Conservation (phyloP, 1,140 invertebrate genomes). For the Radopholus similis region DNA sequence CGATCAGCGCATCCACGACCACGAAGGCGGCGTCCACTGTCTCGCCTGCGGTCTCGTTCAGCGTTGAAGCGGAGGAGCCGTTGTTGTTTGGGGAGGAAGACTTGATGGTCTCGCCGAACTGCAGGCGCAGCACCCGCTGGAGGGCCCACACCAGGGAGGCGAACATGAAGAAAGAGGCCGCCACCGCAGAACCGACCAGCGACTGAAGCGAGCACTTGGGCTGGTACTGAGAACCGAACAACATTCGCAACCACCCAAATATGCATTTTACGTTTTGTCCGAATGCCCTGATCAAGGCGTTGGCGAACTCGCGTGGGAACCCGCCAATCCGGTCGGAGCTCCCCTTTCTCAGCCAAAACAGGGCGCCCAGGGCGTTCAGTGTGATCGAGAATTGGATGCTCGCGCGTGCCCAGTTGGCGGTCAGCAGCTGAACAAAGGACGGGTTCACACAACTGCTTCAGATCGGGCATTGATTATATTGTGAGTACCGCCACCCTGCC, state of each 20-base stretch:
- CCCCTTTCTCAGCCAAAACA: slow-evolving; percentile 1
- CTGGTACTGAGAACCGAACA: background rate
- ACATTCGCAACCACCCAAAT: background rate
- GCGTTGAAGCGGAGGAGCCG: background rate
- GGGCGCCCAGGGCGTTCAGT: background rate
- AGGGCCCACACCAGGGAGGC: background rate
- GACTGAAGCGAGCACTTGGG: background rate
- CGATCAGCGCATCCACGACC: background rate
- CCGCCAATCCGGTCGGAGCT: no score
- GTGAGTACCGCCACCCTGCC: background rate
- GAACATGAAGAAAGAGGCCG: background rate
- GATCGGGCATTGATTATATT: background rate
- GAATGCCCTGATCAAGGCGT: background rate
- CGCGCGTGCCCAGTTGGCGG: background rate
- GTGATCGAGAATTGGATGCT: slow-evolving; percentile 17
- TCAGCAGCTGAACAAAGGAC: background rate
- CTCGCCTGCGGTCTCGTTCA: background rate
- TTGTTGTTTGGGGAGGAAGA: background rate
- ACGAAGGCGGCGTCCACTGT: background rate
- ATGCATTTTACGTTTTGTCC: background rate
- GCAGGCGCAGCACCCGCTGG: background rate
- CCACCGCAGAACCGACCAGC: background rate
- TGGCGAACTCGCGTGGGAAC: background rate
- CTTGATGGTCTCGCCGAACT: background rate
- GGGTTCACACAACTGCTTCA: background rate